Base-by-base conservation (phyloP, 2,797 vertebrate species). In the Manis pentadactyla region DNA sequence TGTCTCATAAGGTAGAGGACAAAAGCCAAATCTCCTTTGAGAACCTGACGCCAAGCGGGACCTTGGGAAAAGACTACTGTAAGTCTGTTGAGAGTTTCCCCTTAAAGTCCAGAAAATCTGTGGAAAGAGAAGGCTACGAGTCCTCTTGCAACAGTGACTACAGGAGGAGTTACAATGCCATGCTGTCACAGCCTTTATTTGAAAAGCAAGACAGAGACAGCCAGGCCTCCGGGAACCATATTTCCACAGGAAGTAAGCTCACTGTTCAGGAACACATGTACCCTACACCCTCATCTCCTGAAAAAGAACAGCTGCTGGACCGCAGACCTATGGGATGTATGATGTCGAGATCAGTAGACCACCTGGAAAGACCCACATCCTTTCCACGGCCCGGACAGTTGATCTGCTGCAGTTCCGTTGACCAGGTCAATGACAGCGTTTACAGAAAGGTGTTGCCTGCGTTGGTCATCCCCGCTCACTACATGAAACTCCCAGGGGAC, bases 311-410 rank as follows among this genome's bases (percentile, higher is more conserved):
- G n/a, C 99, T 98, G 90, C 98, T 98, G 34, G 99, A 99, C 96
- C 99, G 99, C 97, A 99, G 99, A 96, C 99, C 99, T 6, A 96
- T 99, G n/a, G 99, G 99, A 97, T 99, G 99, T 98, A 99, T 99
- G 97, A 99, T 99, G 98, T 99, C 99, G 5, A 99, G 99, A 31
- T 99, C 99, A 0, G 99, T 99, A 25, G 99, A 99, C 98, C 99
- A 99, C 98, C 99, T 99, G 88, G 99, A 99, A 98, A 99, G 99
- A 75, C 99, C 99, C 0, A 98, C 98, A 1, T 98, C 99, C 57
- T 99, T 99, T 79, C 99, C 99, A 9, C 98, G 99, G 57, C 99
- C 99, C 0, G 99, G 99, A 84, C 99, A 99, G 98, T 98, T 99
- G 96, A 99, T 99, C 96, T 99, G 99, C 98, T 99, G 99, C 64